Percentiles rank a stretch among this genome's conserved stretches.
Evolutionary conservation across 2,888 invertebrate genomes (phyloP).

Genomic region (Tortricodes alternella): DNA sequence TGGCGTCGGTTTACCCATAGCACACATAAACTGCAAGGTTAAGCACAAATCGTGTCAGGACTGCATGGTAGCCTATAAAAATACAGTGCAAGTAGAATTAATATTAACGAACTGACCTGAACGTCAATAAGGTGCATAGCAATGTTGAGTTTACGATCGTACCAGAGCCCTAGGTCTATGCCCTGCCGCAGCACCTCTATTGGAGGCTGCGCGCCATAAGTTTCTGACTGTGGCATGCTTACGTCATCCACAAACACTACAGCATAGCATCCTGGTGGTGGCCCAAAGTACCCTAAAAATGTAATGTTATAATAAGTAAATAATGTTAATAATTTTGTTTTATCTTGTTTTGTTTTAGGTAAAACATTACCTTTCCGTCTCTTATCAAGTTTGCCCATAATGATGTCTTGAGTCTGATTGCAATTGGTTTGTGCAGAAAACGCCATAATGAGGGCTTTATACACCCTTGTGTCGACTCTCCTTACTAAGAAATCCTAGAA

Average conservation of each 20-base stretch:
- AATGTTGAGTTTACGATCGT: constrained; percentile 90
- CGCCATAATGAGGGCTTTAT: constrained; percentile 93
- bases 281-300: constrained; percentile 91
- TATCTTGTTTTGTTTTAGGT: too few species aligned
- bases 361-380: constrained; percentile 92
- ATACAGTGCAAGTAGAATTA: background rate
- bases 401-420: constrained; percentile 96
- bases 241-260: constrained; percentile 97
- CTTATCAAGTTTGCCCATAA: constrained; percentile 96
- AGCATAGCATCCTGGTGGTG: constrained; percentile 93
- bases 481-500: constrained; percentile 90
- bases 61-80: background rate
- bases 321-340: too few species aligned
- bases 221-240: constrained; percentile 96
- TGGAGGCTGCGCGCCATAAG: constrained; percentile 96
- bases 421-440: constrained; percentile 97
- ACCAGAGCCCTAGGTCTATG: constrained; percentile 95
- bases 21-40: constrained; percentile 88
- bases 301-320: background rate
- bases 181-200: constrained; percentile 95
- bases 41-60: background rate
- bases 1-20: constrained; percentile 91
- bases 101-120: constrained; percentile 78
- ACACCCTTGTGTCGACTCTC: constrained; percentile 89
- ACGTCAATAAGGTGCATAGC: constrained; percentile 93